Base-by-base conservation (phyloP, 2,797 vertebrate species). In the Natrix natrix region DNA sequence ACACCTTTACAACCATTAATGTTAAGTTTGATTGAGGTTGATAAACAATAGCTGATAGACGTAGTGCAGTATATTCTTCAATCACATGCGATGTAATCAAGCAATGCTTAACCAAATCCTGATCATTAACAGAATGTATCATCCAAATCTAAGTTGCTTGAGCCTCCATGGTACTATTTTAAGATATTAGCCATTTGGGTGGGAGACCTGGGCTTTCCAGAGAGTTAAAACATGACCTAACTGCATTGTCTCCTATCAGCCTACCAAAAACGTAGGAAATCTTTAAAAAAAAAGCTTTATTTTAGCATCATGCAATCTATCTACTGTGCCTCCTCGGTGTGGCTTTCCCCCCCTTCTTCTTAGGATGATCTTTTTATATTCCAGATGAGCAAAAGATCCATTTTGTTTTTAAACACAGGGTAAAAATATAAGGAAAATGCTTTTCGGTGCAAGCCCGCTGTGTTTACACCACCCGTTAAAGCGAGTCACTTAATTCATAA, bases 271-370 rank as follows among this genome's bases (percentile, higher is more conserved):
- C 48, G 22, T 16, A 14, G 4, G 24, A 17, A 43, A 12, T 37
- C 2, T 54, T 11, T 83, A 55, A 37, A 37, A 55, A 55, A 13
- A 55, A 55, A 88, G 5, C 4, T 90, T 28, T 28, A n/a, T 22
- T 59, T 88, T 59, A 59, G 1, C 32, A 37, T 52, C 28, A 86
- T 86, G 48, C 26, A 86, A 26, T 87, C 7, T 28, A 87, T 17
- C 7, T 28, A 87, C 16, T n/a, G 0, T 48, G n/a, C 20, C 11
- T 22, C n/a, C 11, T 22, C n/a, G 1, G 22, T 4, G 22, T 3
- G 37, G 55, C 56, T 54, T 1, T 1, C 0, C 3, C 1, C 1
- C 14, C 0, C 5, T 8, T 26, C 24, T 11, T 12, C 26, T 32
- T 8, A 28, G 52, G 37, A 60, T 48, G 12, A 13, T 0, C 28